Evolutionary conservation across 1,140 invertebrate species (phyloP).

Genomic region (Lordiphosa collinella): DNA sequence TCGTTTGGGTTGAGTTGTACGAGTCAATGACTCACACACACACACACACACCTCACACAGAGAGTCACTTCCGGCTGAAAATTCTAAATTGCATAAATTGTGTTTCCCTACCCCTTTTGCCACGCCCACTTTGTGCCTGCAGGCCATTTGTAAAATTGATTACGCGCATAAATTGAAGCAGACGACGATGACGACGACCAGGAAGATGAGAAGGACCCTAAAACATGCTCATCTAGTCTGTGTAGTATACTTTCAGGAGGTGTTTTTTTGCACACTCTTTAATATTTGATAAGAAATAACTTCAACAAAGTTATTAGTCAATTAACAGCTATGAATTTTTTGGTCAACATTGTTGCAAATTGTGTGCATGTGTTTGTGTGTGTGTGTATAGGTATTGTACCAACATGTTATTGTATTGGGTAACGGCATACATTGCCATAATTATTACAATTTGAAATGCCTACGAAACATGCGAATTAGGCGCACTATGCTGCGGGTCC

Average conservation of each 20-base stretch:
- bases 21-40: constrained; percentile 60
- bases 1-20: constrained; percentile 24
- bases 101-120: constrained; percentile 44
- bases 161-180: constrained; percentile 77
- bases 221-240: constrained; percentile 16
- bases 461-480: constrained; percentile 66
- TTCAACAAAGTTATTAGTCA: constrained; percentile 38
- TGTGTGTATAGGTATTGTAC: constrained; percentile 1
- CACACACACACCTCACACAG: constrained; percentile 14
- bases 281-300: constrained; percentile 14
- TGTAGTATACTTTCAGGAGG: constrained; percentile 2
- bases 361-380: constrained; percentile 10
- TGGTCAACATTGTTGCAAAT: constrained; percentile 64
- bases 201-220: neutral
- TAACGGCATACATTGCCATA: constrained; percentile 43
- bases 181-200: constrained; percentile 35
- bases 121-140: constrained; percentile 30
- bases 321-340: constrained; percentile 63
- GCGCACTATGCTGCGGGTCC: constrained; percentile 3
- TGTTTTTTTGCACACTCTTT: constrained; percentile 52
- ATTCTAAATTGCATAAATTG: constrained; percentile 77
- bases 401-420: constrained; percentile 18
- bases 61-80: constrained; percentile 17
- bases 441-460: constrained; percentile 56
- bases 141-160: constrained; percentile 77